Base-by-base conservation (phyloP, 1,140 invertebrate species). In the Apis florea region DNA sequence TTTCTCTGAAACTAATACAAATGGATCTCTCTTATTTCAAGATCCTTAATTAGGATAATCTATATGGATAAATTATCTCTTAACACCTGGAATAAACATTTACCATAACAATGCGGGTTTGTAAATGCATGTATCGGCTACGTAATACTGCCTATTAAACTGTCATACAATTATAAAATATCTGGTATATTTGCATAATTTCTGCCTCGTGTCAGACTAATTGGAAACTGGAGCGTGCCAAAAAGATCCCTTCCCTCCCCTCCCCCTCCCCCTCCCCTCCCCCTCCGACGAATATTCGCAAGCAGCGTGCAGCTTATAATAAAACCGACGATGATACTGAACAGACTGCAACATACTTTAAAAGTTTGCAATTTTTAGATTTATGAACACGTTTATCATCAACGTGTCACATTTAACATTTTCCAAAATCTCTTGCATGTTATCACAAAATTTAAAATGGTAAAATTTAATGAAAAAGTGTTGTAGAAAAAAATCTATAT, bases 201-300 rank as follows among this genome's bases (percentile, higher is more conserved):
- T 47, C 24, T 59, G 56, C 51, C 26, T 68, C 1, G 66, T 26
- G 17, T 47, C 47, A 3, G 31, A 58, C 40, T 51, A 71, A 70
- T 63, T 61, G 67, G 77, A 63, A 72, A 53, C 19, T 9, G 77
- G 21, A n/a, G 56, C 58, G 68, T 71, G 58, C 58, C 77, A 63
- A 59, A 61, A 71, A 53, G n/a, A 21, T 26, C 13, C n/a, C n/a
- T 21, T 53, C 51, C 21, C 5, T n/a, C n/a, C n/a, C n/a, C n/a
- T n/a, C n/a, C n/a, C n/a, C n/a, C n/a, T n/a, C n/a, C n/a, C n/a
- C n/a, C n/a, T n/a, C n/a, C n/a, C n/a, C n/a, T n/a, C n/a, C n/a
- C n/a, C n/a, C n/a, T n/a, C 21, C 56, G 17, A n/a, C n/a, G n/a
- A 31, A 40, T n/a, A 19, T 15, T 19, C 31, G 11, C 73, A 8